A percentile compares a stretch with the other conserved stretches of the same genome.
These are phyloP conservation scores for Stenurella melanura DNA, from an alignment of 2,888 invertebrate genomes.

Conservation along the genomic window DNA sequence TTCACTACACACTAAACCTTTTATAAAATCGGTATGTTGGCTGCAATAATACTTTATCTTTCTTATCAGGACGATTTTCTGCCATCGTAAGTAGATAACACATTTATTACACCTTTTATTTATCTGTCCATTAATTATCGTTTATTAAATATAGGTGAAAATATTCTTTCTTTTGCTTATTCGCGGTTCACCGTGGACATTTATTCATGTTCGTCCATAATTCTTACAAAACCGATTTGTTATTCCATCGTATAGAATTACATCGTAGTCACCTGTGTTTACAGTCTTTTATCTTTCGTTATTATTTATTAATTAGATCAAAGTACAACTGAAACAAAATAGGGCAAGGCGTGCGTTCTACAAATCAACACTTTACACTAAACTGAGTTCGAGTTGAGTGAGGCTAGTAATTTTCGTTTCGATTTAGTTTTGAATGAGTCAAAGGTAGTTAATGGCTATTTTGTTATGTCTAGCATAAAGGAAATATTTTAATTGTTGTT, in stretches of 20 bases:
- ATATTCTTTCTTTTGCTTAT: background rate
- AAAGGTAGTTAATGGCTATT: slow-evolving; percentile 33
- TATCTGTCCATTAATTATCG: slow-evolving; percentile 10
- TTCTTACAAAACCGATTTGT: background rate
- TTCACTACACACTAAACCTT: slow-evolving; percentile 31
- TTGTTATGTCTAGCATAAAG: slow-evolving; percentile 40
- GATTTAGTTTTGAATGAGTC: slow-evolving; percentile 43
- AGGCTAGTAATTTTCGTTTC: slow-evolving; percentile 16
- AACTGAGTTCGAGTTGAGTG: background rate
- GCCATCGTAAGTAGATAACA: slow-evolving; percentile 38
- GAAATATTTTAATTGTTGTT: slow-evolving; percentile 48
- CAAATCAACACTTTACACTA: slow-evolving; percentile 20
- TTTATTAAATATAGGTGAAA: slow-evolving; percentile 11
- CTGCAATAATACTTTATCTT: slow-evolving; percentile 41
- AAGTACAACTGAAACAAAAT: slow-evolving; percentile 14
- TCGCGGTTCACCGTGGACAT: background rate
- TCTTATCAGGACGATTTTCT: slow-evolving; percentile 39
- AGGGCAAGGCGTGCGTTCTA: background rate
- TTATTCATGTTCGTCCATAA: background rate
- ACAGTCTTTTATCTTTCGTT: slow-evolving; percentile 27
- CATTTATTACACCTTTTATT: slow-evolving; percentile 30
- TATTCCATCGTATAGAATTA: background rate
- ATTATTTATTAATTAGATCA: slow-evolving; percentile 26
- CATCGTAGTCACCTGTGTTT: slow-evolving; percentile 20
- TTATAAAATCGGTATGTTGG: slow-evolving; percentile 17